Evolutionary conservation across 2,797 vertebrate species (phyloP).

Genomic region (Helostoma temminkii): DNA sequence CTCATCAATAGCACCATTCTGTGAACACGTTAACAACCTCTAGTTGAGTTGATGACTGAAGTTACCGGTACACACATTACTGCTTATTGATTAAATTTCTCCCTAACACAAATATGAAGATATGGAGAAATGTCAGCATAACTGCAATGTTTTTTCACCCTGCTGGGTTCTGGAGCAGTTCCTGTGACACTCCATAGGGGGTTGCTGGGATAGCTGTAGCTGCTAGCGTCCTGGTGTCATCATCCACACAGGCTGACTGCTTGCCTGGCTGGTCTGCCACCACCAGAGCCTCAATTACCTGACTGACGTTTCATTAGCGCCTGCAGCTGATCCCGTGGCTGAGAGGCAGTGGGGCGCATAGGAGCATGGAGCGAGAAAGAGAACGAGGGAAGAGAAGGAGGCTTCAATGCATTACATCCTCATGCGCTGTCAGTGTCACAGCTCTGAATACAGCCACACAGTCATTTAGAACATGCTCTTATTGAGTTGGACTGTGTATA

Average conservation of each 20-base stretch:
- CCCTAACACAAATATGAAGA: constrained; percentile 59
- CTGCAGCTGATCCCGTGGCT: constrained; percentile 86
- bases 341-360: constrained; percentile 80
- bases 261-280: constrained; percentile 78
- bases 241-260: constrained; percentile 76
- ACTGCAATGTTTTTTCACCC: constrained; percentile 73
- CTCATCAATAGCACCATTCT: constrained; percentile 37
- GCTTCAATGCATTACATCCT: constrained; percentile 76
- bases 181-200: constrained; percentile 67
- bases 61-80: constrained; percentile 29
- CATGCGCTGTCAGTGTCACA: constrained; percentile 78
- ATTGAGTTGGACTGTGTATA: constrained; percentile 69
- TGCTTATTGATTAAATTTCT: constrained; percentile 36
- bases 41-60: constrained; percentile 53
- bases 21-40: constrained; percentile 59
- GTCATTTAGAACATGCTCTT: constrained; percentile 80
- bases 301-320: constrained; percentile 88
- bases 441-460: constrained; percentile 71
- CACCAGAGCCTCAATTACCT: constrained; percentile 85
- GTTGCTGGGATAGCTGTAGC: constrained; percentile 67
- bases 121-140: constrained; percentile 61
- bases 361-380: constrained; percentile 65
- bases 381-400: constrained; percentile 45
- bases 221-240: constrained; percentile 73
- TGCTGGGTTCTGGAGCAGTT: constrained; percentile 57